phyloP scores from a whole-genome alignment of 2,888 invertebrate genomes.

The Xanthorhoe spadicearia region DNA sequence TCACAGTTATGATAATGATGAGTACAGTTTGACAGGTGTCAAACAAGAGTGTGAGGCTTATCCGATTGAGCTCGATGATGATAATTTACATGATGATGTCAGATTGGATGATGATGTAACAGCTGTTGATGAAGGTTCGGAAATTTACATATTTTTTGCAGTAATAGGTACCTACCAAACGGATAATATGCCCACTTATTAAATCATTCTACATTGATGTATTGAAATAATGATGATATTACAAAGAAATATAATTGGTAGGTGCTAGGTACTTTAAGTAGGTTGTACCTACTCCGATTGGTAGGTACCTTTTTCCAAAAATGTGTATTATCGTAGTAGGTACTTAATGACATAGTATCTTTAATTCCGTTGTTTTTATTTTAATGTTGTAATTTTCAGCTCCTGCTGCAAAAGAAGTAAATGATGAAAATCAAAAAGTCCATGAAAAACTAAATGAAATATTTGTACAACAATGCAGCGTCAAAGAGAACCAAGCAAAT shows the following conservation, averaged over 20 bases:
- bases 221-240: no score
- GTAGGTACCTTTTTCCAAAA: not conserved
- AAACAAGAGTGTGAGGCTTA: slow-evolving; percentile 4
- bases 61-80: slow-evolving; percentile 6
- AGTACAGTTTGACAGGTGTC: slow-evolving; percentile 4
- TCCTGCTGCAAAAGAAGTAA: slow-evolving; percentile 1
- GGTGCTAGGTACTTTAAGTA: no score
- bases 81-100: slow-evolving; percentile 7
- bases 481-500: slow-evolving; percentile 1
- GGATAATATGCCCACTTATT: no score
- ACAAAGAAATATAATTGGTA: no score
- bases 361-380: not conserved
- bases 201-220: no score
- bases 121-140: not conserved
- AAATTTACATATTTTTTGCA: not conserved
- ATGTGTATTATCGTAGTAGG: no score
- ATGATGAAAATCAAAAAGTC: slow-evolving; percentile 4
- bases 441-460: not conserved
- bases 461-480: not conserved
- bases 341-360: no score
- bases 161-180: not conserved
- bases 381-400: slow-evolving; percentile 2
- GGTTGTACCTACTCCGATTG: no score
- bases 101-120: slow-evolving; percentile 13
- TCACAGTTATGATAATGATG: slow-evolving; percentile 10